Percentiles rank a stretch among this genome's conserved stretches.
phyloP scores from a whole-genome alignment of 2,797 vertebrate species.

The Melanotaenia pygmaea region DNA sequence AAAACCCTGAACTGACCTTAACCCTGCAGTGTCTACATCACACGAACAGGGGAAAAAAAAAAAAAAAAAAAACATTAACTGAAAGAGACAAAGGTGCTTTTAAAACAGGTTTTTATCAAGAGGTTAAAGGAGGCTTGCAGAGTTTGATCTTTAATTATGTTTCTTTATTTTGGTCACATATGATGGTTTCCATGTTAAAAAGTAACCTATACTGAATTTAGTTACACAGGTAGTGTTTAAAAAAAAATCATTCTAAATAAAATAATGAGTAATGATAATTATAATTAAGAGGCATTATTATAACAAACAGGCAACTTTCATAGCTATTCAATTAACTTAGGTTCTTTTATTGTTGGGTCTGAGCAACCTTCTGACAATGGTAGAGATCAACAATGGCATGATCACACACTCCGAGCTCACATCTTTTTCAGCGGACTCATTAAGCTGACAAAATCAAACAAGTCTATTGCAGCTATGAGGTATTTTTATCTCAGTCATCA shows the following conservation, averaged over 20 bases:
- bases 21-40: slow-evolving; percentile 16
- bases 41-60: background rate
- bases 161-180: background rate
- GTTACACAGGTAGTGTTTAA: background rate
- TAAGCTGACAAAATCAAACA: slow-evolving; percentile 44
- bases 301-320: background rate
- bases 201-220: background rate
- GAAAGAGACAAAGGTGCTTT: background rate
- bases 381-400: slow-evolving; percentile 8
- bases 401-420: slow-evolving; percentile 7
- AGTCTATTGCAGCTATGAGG: slow-evolving; percentile 12
- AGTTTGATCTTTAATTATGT: background rate
- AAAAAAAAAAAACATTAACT: background rate
- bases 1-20: slow-evolving; percentile 38
- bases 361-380: background rate
- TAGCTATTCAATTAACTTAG: background rate
- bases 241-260: background rate
- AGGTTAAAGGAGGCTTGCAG: background rate
- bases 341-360: background rate
- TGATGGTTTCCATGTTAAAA: background rate
- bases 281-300: background rate
- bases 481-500: slow-evolving; percentile 63
- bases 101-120: background rate
- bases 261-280: background rate
- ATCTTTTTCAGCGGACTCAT: slow-evolving; percentile 46